phyloP scores from a whole-genome alignment of 2,113 vertebrate species.

The Mastomys natalensis region DNA sequence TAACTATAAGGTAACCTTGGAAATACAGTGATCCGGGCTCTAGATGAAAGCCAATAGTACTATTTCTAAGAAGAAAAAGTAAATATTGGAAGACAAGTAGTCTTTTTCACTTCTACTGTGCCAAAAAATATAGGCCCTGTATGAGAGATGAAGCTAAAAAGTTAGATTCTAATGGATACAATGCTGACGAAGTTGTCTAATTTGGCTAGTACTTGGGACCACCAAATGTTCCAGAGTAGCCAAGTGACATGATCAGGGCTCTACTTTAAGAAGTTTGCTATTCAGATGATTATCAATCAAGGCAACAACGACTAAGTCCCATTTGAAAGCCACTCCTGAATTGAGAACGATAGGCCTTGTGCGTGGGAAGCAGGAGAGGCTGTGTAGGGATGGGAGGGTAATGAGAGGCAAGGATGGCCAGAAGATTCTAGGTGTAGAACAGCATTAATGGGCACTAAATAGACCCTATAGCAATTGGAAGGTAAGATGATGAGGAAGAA shows the following conservation, averaged over 20 bases:
- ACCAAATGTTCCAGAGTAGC: not conserved
- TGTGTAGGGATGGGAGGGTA: not conserved
- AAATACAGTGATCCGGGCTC: not conserved
- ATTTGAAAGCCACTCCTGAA: not conserved
- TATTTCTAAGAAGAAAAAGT: conserved; percentile 12
- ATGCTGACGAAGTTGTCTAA: not conserved
- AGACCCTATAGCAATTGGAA: not conserved
- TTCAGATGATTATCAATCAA: not conserved
- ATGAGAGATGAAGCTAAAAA: not conserved
- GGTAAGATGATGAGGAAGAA: not conserved
- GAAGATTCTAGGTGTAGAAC: not conserved
- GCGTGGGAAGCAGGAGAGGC: not conserved
- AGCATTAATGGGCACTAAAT: not conserved
- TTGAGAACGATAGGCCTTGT: not conserved
- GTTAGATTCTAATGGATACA: not conserved
- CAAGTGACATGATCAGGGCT: not conserved
- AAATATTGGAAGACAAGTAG: not conserved
- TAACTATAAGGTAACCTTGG: not conserved
- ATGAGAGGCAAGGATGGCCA: not conserved
- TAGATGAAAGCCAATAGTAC: not conserved
- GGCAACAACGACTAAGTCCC: not conserved
- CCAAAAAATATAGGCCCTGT: not conserved
- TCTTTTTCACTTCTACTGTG: not conserved
- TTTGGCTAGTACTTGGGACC: not conserved
- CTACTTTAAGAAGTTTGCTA: not conserved